Evolutionary conservation across 1,140 invertebrate genomes (phyloP), one percentile per base, ranked within the genome.

Genomic region (Lepeophtheirus salmonis): DNA sequence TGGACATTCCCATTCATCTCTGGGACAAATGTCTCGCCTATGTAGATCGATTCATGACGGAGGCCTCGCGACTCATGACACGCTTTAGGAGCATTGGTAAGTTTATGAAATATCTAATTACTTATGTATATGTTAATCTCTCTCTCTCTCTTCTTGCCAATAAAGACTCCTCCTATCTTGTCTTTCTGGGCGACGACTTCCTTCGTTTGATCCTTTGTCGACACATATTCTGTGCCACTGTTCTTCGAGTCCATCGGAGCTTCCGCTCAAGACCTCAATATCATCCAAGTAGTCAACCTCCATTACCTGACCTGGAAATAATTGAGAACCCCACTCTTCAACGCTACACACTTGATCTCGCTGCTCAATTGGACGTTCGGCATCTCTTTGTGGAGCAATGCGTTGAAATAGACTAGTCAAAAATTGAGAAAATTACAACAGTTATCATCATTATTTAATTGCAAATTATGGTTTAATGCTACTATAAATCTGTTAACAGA

Each of bases 161-260:
- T 62, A 13, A 70, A 86, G 86, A 89, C 73, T 75, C 79, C 24
- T 81, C 80, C 56, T 85, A 85, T 69, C 73, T 88, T 60, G 79
- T 85, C 70, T 94, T 95, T 73, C 86, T 92, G 72, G 86, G 87
- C 18, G 90, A 95, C 72, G 89, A 95, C 68, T 95, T 95, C 73
- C 76, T 95, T 61, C 80, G 89, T 58, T 75, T 90, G 53, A 73
- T 95, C 54, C 74, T 94, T 59, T 75, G 94, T 54, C 79, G 90
- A 55, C 94, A 86, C 73, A 81, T 95, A 61, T 95, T 96, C 76
- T 95, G 89, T 75, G 85, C 86, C 74, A 81, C 88, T 66, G 82
- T 86, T 25, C 73, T 94, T 59, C 80, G 84, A 63, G 73, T 89
- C 66, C 89, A 96, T 72, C 79, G 85, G 60, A 80, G 80, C 49